Evolutionary conservation across 2,797 vertebrate species (phyloP), one percentile per base, ranked within the genome.

Genomic region (Macropus fuliginosus): DNA sequence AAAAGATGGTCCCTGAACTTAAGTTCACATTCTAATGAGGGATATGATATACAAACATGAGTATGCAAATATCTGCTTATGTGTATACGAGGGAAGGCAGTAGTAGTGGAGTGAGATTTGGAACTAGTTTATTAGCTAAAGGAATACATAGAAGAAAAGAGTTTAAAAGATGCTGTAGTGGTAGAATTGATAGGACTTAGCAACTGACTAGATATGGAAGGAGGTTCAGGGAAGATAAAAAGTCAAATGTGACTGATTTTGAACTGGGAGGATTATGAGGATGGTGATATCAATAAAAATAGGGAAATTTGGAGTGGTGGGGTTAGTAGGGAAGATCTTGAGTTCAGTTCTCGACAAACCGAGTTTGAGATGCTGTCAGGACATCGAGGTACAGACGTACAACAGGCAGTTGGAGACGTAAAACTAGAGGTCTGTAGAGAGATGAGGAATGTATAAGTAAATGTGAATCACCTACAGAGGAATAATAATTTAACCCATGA

Each of bases 11-110:
- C 2, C 21, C 21, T 27, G 3, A 21, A 87, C 21, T 27, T 10
- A 87, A 46, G 9, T 8, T 87, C 9, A 46, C 21, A 46, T 46
- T 87, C 14, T 87, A 46, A 87, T 24, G 40, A 87, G 66, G 16
- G n/a, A 74, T 40, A 27, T 8, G 46, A 87, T 9, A 27, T 46
- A 10, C 24, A 87, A 46, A 11, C 9, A 27, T 81, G 40, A 14
- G 1, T 50, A 4, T 46, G 40, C 1, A 40, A 12, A 6, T 40
- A 6, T 40, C 1, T 81, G 6, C 10, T 0, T 46, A 0, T 27
- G 74, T 87, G 9, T 62, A 29, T 62, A 2, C 14, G 28, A 29
- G 8, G 56, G 56, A 57, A 57, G 56, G 56, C 28, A 57, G 8
- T 8, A 11, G 9, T 0, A 57, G 27, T 52, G 5, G 50, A 34